Evolutionary conservation across 2,797 vertebrate genomes (phyloP).

Genomic region (Somateria mollissima): DNA sequence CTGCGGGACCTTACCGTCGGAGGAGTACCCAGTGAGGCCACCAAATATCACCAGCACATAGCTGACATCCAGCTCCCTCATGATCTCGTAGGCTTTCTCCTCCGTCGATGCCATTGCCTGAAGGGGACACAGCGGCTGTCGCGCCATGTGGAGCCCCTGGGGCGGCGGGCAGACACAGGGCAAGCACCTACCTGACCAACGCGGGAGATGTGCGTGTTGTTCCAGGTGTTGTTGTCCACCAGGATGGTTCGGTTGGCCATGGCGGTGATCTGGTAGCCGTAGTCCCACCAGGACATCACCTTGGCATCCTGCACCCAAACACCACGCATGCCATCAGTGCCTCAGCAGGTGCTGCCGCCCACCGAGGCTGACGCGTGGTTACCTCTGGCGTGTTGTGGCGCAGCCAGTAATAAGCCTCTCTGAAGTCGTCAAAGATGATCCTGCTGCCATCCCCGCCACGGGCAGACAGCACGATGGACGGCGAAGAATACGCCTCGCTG

Average conservation of each 20-base stretch:
- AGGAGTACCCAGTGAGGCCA: constrained; percentile 91
- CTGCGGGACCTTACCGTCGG: background rate
- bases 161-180: accelerated
- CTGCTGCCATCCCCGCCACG: constrained; percentile 95
- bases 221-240: constrained; percentile 99
- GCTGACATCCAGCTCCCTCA: constrained; percentile 98
- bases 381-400: constrained; percentile 99
- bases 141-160: accelerated
- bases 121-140: background rate
- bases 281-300: constrained; percentile 99
- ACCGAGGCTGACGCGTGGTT: accelerated
- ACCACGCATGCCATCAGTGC: accelerated
- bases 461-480: constrained; percentile 95
- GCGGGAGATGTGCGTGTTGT: constrained; percentile 98
- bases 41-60: constrained; percentile 98
- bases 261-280: constrained; percentile 98
- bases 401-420: constrained; percentile 99
- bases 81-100: constrained; percentile 97
- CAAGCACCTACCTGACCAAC: constrained; percentile 90
- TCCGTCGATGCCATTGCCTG: constrained; percentile 99
- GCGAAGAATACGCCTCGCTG: constrained; percentile 97
- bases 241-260: constrained; percentile 99
- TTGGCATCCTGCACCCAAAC: constrained; percentile 88
- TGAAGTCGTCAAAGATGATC: constrained; percentile 98
- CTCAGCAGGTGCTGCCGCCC: accelerated